Evolutionary conservation across 1,140 invertebrate species (phyloP).

Genomic region (Cephus cinctus): DNA sequence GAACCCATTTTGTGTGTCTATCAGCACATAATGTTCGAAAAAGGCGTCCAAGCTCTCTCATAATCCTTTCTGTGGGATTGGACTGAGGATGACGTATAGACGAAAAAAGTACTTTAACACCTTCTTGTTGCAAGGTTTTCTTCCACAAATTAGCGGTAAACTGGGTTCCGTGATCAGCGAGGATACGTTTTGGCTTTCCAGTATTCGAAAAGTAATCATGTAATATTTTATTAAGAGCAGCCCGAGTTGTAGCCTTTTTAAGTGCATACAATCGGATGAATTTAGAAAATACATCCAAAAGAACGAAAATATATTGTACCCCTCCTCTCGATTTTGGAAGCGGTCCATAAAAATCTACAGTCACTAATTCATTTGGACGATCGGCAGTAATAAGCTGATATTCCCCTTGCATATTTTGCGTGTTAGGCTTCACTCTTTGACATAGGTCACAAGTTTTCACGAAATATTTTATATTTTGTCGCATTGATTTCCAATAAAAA

Average conservation of each 20-base stretch:
- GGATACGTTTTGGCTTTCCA: slow-evolving; percentile 2
- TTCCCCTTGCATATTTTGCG: slow-evolving; percentile 16
- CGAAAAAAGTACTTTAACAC: slow-evolving; percentile 23
- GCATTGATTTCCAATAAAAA: slow-evolving; percentile 24
- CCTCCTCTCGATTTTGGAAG: slow-evolving; percentile 19
- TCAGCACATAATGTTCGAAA: slow-evolving; percentile 28
- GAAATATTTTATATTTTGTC: slow-evolving; percentile 12
- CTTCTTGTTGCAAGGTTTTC: slow-evolving; percentile 13
- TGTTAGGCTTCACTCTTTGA: slow-evolving; percentile 12
- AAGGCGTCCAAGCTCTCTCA: slow-evolving; percentile 29
- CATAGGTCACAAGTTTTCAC: slow-evolving; percentile 16
- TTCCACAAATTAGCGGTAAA: slow-evolving; percentile 17
- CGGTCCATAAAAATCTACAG: slow-evolving; percentile 31
- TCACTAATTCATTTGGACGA: slow-evolving; percentile 19
- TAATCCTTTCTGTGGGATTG: slow-evolving; percentile 30
- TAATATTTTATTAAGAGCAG: slow-evolving; percentile 7
- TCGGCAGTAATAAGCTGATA: not conserved
- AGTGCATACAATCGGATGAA: slow-evolving; percentile 30
- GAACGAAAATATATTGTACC: slow-evolving; percentile 28
- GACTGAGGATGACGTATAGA: slow-evolving; percentile 29
- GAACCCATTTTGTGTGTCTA: slow-evolving; percentile 18
- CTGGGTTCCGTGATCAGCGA: slow-evolving; percentile 19
- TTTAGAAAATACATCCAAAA: slow-evolving; percentile 34
- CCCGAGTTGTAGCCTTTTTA: slow-evolving; percentile 19
- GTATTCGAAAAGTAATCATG: slow-evolving; percentile 7